Evolutionary conservation across 2,888 invertebrate genomes (phyloP), one percentile per base, ranked within the genome.

Genomic region (Odontomyia ornata): DNA sequence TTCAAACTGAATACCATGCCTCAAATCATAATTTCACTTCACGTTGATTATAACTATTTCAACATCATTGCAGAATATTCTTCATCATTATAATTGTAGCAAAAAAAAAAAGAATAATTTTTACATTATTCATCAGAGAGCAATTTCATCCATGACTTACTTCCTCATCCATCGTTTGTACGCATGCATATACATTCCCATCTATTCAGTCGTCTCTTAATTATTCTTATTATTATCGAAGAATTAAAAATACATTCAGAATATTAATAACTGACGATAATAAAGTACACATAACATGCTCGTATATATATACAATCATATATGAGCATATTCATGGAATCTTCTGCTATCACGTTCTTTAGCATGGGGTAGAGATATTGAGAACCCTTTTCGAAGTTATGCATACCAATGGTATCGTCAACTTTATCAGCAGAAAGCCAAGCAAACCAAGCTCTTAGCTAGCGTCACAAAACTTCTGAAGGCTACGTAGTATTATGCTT

Each of bases 181-280:
- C n/a, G n/a, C n/a, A n/a, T n/a, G n/a, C n/a, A n/a, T n/a, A 15
- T n/a, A 13, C 52, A 52, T 18, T 52, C 52, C 52, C 13, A 18
- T n/a, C 18, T 4, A 13, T 52, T 15, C 52, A n/a, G 2, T 18
- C 52, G 15, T 18, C 13, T 13, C 52, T 4, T 52, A 5, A 62
- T 62, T 62, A 25, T 62, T 62, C 62, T 62, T 27, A 27, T 62
- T 15, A 28, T 62, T 25, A 13, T 62, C 9, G 15, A 25, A 28
- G 15, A 27, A 62, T 62, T 62, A 62, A 62, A 27, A 62, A 62
- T 62, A 28, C 62, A 62, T n/a, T 27, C 28, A 62, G 62, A 62
- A 27, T 62, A 62, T 27, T 62, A 62, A 62, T 52, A 18, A 52
- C 52, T n/a, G 15, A 52, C 52, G 52, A 52, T 52, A 52, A 52